A percentile compares a stretch with the other conserved stretches of the same genome.
Evolutionary conservation across 2,113 vertebrate species (phyloP).

Genomic region (Physeter macrocephalus): DNA sequence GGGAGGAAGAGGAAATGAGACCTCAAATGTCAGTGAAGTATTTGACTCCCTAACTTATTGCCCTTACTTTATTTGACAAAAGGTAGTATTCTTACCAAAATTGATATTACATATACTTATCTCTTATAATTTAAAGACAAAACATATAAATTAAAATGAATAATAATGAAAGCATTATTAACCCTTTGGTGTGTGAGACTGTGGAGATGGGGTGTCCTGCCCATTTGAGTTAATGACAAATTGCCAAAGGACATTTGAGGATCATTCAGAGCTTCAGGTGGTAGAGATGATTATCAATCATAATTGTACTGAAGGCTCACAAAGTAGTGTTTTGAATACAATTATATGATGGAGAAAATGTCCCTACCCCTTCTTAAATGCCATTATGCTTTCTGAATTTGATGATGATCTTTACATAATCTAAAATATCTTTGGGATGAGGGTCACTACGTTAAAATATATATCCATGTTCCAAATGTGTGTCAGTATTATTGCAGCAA

Average conservation of each 20-base stretch:
- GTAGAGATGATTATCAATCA: not conserved
- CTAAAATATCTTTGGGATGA: not conserved
- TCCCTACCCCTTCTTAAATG: not conserved
- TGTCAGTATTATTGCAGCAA: not conserved
- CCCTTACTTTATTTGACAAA: not conserved
- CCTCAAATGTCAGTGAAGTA: not conserved
- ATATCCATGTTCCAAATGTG: not conserved
- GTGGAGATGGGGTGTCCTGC: fast-evolving
- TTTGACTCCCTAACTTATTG: not conserved
- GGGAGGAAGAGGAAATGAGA: not conserved
- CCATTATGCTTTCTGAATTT: not conserved
- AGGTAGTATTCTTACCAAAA: not conserved
- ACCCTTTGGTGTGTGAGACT: not conserved
- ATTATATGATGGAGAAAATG: not conserved
- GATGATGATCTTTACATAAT: not conserved
- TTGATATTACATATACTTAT: not conserved
- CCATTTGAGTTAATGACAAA: not conserved
- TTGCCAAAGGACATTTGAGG: not conserved
- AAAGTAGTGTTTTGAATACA: not conserved
- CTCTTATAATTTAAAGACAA: not conserved
- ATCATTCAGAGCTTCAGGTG: not conserved
- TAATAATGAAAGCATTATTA: not conserved
- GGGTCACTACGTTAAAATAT: not conserved
- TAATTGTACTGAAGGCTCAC: not conserved
- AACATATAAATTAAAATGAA: not conserved